Evolutionary conservation across 2,113 vertebrate genomes (phyloP).

Genomic region (Microcebus jonahi): DNA sequence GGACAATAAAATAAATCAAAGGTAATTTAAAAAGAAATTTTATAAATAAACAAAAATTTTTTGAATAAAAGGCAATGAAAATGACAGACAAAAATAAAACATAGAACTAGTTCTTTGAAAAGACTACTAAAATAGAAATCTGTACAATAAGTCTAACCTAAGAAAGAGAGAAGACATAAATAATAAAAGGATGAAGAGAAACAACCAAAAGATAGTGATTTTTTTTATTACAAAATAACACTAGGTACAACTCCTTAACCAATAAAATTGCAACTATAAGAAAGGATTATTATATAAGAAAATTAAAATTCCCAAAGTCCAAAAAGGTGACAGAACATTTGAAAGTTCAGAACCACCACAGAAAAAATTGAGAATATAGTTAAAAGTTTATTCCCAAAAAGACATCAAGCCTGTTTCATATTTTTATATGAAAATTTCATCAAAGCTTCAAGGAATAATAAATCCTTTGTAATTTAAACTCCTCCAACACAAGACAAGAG

Average conservation of each 20-base stretch:
- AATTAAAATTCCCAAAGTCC: background rate
- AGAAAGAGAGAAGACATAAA: background rate
- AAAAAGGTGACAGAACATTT: background rate
- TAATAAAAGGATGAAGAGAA: background rate
- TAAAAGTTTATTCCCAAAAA: background rate
- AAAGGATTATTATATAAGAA: background rate
- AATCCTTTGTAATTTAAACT: background rate
- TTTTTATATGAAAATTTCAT: background rate
- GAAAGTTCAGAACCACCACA: background rate
- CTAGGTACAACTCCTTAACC: background rate
- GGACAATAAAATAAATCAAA: background rate
- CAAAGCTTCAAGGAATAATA: background rate
- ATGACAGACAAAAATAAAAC: background rate
- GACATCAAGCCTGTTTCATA: background rate
- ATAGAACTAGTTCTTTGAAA: background rate
- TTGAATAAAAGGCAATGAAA: background rate
- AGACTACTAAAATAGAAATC: background rate
- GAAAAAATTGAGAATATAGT: background rate
- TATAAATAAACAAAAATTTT: background rate
- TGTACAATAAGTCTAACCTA: background rate
- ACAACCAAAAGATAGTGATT: too few species aligned
- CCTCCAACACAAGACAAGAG: background rate
- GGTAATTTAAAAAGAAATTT: background rate
- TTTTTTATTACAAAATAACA: background rate
- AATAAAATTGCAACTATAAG: background rate